Evolutionary conservation across 2,888 invertebrate genomes (phyloP).

Genomic region (Xestoiulus laeticollis): DNA sequence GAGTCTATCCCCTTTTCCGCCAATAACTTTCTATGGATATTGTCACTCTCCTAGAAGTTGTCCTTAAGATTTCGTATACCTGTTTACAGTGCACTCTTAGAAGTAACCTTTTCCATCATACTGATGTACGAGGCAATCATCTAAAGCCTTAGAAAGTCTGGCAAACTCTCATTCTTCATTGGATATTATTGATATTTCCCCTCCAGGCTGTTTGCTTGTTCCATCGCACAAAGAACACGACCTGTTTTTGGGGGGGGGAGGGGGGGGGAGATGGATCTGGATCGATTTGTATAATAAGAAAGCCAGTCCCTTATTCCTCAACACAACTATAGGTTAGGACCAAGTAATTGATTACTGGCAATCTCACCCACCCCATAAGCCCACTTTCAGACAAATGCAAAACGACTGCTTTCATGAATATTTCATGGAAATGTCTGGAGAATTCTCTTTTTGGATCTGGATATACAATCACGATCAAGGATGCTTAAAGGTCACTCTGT

Average conservation of each 20-base stretch:
- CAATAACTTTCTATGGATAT: conserved; percentile 23
- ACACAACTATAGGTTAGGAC: not conserved
- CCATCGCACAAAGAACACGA: conserved; percentile 22
- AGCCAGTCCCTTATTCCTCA: not conserved
- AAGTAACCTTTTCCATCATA: conserved; percentile 34
- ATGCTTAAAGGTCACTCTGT: not conserved
- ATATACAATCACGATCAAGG: not conserved
- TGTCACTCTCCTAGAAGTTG: not conserved
- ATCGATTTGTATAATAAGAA: conserved; percentile 34
- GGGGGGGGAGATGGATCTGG: conserved; percentile 15
- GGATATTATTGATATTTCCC: conserved; percentile 33
- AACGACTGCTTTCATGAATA: conserved; percentile 2
- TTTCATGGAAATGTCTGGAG: not conserved
- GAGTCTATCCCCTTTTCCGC: not conserved
- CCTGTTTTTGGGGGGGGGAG: too few relatives aligned
- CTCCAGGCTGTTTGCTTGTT: conserved; percentile 33
- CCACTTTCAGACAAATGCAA: conserved; percentile 1
- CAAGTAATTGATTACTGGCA: conserved; percentile 24
- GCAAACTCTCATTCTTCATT: conserved; percentile 34
- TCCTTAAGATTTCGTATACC: not conserved
- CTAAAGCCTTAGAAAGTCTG: conserved; percentile 31
- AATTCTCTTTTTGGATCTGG: not conserved
- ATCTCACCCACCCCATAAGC: not conserved
- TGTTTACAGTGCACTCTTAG: conserved; percentile 21
- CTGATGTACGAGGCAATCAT: conserved; percentile 37